These are phyloP conservation scores for Malurus elegans DNA, from an alignment of 2,113 vertebrate genomes.

Conservation along the genomic window DNA sequence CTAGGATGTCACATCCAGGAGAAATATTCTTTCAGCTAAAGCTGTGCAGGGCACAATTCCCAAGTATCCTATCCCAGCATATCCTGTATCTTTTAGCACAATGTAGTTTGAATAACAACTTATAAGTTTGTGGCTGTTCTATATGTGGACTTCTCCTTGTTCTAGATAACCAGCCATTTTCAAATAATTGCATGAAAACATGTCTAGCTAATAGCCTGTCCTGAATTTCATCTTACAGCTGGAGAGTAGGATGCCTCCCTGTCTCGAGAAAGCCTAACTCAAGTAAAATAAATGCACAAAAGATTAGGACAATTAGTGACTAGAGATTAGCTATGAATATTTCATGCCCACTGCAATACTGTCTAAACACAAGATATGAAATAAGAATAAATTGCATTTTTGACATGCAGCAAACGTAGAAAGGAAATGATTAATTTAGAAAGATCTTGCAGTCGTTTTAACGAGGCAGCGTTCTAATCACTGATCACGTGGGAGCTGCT, in stretches of 20 bases:
- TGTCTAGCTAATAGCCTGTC: background rate
- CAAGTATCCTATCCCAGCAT: background rate
- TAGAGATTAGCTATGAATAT: conserved; percentile 53
- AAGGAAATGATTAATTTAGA: background rate
- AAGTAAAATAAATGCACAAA: conserved; percentile 16
- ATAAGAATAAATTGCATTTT: conserved; percentile 46
- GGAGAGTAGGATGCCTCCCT: background rate
- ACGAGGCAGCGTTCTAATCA: background rate
- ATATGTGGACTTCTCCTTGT: background rate
- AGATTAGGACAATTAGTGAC: background rate
- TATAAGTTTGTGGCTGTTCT: background rate
- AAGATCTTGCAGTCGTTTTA: background rate
- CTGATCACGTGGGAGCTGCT: background rate
- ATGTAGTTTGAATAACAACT: background rate
- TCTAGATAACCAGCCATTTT: background rate
- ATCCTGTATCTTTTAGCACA: background rate
- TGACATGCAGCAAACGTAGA: background rate
- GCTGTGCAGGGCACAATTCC: background rate
- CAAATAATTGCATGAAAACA: background rate
- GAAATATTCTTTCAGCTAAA: background rate
- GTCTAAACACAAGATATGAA: conserved; percentile 57
- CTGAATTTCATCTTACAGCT: background rate
- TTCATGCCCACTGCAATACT: conserved; percentile 41
- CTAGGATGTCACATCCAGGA: background rate
- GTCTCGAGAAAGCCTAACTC: background rate